Percentiles rank a stretch among this genome's conserved stretches.
phyloP scores from a whole-genome alignment of 23 tunicate genomes.

The Botrylloides violaceus region DNA sequence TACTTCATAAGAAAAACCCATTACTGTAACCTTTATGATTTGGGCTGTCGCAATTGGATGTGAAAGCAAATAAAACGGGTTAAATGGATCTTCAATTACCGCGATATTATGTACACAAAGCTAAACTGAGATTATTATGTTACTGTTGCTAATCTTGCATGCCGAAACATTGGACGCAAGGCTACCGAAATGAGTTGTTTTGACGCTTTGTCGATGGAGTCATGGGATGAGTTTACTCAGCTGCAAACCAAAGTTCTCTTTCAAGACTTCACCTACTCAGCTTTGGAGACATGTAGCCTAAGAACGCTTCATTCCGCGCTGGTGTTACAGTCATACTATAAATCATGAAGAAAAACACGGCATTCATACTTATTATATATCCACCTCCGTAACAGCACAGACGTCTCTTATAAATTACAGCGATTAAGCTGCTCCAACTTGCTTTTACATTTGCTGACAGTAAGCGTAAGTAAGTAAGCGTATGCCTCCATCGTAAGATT shows the following conservation, averaged over 20 bases:
- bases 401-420: too few species aligned
- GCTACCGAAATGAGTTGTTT: neutral
- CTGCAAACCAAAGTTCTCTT: neutral
- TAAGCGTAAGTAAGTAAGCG: too few species aligned
- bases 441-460: too few species aligned
- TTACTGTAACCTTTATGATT: neutral
- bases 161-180: neutral
- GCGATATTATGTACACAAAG: neutral
- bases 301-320: too few species aligned
- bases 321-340: too few species aligned
- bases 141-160: conserved; percentile 2
- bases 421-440: too few species aligned
- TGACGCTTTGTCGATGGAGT: neutral
- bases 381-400: too few species aligned
- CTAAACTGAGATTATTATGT: neutral
- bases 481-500: too few species aligned
- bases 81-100: neutral
- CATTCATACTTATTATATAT: too few species aligned
- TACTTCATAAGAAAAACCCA: neutral
- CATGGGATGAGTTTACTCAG: neutral
- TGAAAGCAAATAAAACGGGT: neutral
- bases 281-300: too few species aligned
- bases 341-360: too few species aligned
- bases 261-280: neutral
- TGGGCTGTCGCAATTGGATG: neutral